phyloP scores from a whole-genome alignment of 2,888 invertebrate genomes.

The Pseudoips prasinana region DNA sequence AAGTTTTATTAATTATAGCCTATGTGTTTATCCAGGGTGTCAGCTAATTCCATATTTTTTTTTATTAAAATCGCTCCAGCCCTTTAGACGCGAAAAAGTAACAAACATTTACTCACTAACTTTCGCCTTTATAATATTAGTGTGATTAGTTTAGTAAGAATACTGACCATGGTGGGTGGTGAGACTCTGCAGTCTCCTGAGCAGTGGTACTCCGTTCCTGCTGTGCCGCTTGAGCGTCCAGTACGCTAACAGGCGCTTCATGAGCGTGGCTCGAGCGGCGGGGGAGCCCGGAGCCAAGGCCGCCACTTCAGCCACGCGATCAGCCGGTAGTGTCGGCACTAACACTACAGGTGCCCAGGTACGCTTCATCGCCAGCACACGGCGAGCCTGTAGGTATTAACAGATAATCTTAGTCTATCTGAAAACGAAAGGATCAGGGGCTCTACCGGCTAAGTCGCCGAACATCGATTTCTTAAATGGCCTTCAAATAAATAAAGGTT shows the following conservation, averaged over 20 bases:
- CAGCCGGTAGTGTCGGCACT: conserved; percentile 95
- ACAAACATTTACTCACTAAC: too few species aligned
- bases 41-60: too few species aligned
- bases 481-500: too few species aligned
- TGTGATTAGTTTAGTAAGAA: too few species aligned
- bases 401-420: neutral
- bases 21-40: too few species aligned
- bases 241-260: conserved; percentile 95
- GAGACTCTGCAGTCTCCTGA: conserved; percentile 83
- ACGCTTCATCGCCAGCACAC: conserved; percentile 93
- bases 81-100: too few species aligned
- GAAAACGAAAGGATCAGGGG: conserved; percentile 5
- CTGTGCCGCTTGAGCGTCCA: conserved; percentile 98
- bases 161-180: conserved; percentile 53
- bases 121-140: too few species aligned
- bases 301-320: conserved; percentile 93
- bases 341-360: conserved; percentile 95
- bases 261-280: conserved; percentile 91
- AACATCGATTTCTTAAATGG: too few species aligned
- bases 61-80: too few species aligned
- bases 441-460: too few species aligned
- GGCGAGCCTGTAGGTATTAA: conserved; percentile 82
- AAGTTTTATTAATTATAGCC: too few species aligned
- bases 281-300: conserved; percentile 84
- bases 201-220: conserved; percentile 96